phyloP scores from a whole-genome alignment of 2,888 invertebrate species.

The Eilema sororculum region DNA sequence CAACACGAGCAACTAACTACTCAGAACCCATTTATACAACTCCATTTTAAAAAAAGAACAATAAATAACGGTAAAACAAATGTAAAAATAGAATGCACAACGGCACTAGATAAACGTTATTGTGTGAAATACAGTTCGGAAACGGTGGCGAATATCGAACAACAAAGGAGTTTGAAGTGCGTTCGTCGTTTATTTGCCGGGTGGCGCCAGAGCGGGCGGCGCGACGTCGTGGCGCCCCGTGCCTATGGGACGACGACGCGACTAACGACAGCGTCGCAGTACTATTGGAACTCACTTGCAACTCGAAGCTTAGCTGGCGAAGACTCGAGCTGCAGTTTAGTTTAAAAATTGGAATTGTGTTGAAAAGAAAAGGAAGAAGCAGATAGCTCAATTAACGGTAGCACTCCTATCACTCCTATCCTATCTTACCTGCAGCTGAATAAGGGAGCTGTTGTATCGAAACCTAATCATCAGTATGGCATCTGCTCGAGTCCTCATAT shows the following conservation, averaged over 20 bases:
- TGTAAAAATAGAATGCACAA: slow-evolving; percentile 19
- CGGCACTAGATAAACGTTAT: slow-evolving; percentile 20
- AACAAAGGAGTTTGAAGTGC: slow-evolving; percentile 48
- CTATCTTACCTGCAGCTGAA: too few relatives aligned
- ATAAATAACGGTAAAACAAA: slow-evolving; percentile 13
- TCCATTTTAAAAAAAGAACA: slow-evolving; percentile 6
- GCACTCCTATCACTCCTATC: too few relatives aligned
- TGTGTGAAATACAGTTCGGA: slow-evolving; percentile 30
- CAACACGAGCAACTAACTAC: not conserved
- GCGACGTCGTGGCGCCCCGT: slow-evolving; percentile 70
- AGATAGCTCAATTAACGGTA: too few relatives aligned
- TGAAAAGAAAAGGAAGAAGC: too few relatives aligned
- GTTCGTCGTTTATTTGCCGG: slow-evolving; percentile 50
- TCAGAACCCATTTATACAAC: not conserved
- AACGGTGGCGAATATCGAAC: slow-evolving; percentile 34
- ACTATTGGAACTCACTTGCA: slow-evolving; percentile 48
- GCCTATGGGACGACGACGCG: slow-evolving; percentile 56
- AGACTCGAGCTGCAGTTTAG: too few relatives aligned
- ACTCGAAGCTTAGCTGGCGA: not conserved
- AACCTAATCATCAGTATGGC: too few relatives aligned
- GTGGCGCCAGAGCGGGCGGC: slow-evolving; percentile 63
- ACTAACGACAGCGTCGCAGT: slow-evolving; percentile 46
- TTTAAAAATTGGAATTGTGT: too few relatives aligned
- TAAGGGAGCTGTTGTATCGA: too few relatives aligned
- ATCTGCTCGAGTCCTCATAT: too few relatives aligned